Conservation (phyloP, 2,888 invertebrate genomes). For the Cheilosia variabilis region DNA sequence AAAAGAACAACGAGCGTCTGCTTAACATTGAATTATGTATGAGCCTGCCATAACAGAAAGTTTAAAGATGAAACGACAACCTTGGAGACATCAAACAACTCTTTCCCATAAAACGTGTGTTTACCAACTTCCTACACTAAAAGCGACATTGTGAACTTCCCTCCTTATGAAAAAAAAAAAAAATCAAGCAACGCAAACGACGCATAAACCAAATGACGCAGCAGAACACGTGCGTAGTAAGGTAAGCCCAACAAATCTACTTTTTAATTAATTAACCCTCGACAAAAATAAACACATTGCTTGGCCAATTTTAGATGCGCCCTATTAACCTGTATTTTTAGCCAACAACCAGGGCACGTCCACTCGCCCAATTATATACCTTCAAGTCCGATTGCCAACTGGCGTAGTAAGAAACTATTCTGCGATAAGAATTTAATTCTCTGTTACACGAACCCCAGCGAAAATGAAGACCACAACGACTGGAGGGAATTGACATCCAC, state of each 20-base stretch:
- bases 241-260: not conserved
- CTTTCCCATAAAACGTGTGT: too few relatives aligned
- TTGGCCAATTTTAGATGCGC: conserved; percentile 23
- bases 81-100: too few relatives aligned
- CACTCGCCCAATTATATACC: conserved; percentile 23
- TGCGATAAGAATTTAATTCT: conserved; percentile 13
- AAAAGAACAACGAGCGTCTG: too few relatives aligned
- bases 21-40: too few relatives aligned
- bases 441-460: conserved; percentile 16
- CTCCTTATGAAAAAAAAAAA: not conserved
- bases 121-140: too few relatives aligned
- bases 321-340: conserved; percentile 32
- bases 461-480: conserved; percentile 3
- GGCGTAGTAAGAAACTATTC: conserved; percentile 21
- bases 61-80: too few relatives aligned
- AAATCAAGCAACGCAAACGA: not conserved
- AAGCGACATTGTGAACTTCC: too few relatives aligned
- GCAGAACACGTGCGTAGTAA: conserved; percentile 13
- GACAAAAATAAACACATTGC: conserved; percentile 29
- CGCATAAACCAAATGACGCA: conserved; percentile 7
- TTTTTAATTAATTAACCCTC: conserved; percentile 38
- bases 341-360: not conserved
- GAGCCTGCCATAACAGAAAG: too few relatives aligned
- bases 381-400: conserved; percentile 17
- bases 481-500: conserved; percentile 12